Percentiles rank a stretch among this genome's conserved stretches.
Evolutionary conservation across 1,140 invertebrate genomes (phyloP).

Genomic region (Anastrepha ludens): DNA sequence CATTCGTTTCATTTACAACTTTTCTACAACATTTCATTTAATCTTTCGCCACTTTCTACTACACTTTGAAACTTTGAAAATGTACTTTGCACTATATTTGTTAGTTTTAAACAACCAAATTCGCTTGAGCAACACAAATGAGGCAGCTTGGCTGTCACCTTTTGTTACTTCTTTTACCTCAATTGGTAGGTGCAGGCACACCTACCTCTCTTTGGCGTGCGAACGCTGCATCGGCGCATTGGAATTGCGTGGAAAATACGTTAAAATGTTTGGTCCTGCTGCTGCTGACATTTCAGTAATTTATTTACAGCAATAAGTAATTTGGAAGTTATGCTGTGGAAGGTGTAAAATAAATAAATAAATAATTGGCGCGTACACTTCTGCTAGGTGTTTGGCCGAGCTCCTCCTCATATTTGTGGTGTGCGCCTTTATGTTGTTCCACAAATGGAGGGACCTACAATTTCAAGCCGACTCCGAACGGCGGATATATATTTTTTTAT

Average conservation of each 20-base stretch:
- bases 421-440: too few relatives aligned
- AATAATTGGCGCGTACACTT: too few relatives aligned
- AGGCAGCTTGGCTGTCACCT: background rate
- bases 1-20: constrained; percentile 36
- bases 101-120: background rate
- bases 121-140: background rate
- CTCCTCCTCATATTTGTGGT: too few relatives aligned
- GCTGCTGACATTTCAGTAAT: constrained; percentile 1
- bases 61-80: constrained; percentile 15
- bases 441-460: too few relatives aligned
- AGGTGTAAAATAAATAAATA: too few relatives aligned
- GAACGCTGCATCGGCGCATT: background rate
- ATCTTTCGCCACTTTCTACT: constrained; percentile 3
- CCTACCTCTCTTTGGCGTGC: background rate
- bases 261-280: background rate
- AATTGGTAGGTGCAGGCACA: background rate
- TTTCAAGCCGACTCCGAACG: too few relatives aligned
- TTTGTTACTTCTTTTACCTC: background rate
- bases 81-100: background rate
- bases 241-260: constrained; percentile 35
- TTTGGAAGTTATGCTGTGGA: background rate
- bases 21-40: constrained; percentile 27
- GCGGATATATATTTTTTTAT: too few relatives aligned
- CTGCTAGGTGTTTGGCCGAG: too few relatives aligned
- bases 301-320: constrained; percentile 29